Percentiles rank a stretch among this genome's conserved stretches.
These are phyloP conservation scores for Puntigrus tetrazona DNA, from an alignment of 2,113 vertebrate species.

Conservation along the genomic window DNA sequence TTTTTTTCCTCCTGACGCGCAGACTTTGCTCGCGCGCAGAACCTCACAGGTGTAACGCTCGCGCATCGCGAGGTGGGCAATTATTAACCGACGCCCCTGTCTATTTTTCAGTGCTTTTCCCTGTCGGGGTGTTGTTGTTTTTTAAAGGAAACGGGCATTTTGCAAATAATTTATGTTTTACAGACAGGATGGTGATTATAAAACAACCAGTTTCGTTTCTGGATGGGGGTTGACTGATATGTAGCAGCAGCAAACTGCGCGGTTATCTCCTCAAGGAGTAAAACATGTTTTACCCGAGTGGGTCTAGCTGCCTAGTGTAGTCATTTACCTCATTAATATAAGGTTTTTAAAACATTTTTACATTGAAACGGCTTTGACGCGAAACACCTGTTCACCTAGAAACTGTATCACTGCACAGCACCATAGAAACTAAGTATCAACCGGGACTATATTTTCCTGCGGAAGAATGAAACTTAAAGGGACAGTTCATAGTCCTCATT, in stretches of 20 bases:
- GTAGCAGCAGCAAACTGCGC: neutral
- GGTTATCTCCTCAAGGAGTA: neutral
- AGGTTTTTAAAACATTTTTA: neutral
- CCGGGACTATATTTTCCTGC: slow-evolving; percentile 25
- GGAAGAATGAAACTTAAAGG: slow-evolving; percentile 8
- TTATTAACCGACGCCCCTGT: slow-evolving; percentile 54
- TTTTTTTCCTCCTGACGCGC: slow-evolving; percentile 23
- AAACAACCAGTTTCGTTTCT: neutral
- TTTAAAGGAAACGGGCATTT: neutral
- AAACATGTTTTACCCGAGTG: neutral
- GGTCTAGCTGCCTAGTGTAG: neutral
- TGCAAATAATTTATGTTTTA: neutral
- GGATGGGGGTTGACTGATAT: neutral
- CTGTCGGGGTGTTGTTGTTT: neutral
- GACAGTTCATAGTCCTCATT: neutral
- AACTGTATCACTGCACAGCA: neutral
- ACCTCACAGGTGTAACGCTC: slow-evolving; percentile 56
- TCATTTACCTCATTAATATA: no score
- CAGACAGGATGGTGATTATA: neutral
- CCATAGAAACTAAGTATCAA: neutral
- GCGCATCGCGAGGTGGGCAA: slow-evolving; percentile 48
- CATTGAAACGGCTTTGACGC: neutral
- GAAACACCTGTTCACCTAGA: slow-evolving; percentile 1
- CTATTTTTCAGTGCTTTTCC: neutral
- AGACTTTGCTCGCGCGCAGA: slow-evolving; percentile 49